Evolutionary conservation across 2,113 vertebrate species (phyloP), one percentile per base, ranked within the genome.

Genomic region (Rana temporaria): DNA sequence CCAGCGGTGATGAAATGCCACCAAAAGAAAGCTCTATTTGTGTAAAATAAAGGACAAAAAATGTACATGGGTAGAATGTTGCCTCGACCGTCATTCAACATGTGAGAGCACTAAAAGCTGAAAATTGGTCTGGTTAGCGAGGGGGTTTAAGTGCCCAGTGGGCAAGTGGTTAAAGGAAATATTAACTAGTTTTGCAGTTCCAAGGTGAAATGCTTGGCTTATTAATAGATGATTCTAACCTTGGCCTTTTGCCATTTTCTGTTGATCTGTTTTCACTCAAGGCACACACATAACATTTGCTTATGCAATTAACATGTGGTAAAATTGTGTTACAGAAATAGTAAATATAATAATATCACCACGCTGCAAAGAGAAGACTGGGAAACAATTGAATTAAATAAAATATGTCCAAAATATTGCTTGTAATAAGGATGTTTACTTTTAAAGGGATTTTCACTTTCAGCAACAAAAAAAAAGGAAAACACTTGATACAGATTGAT

Each of bases 201-300:
- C 9, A 11, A 48, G 42, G 42, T 48, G 12, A 48, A 48, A 48
- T 48, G 42, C 15, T 56, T 34, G 26, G 53, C 16, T 32, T 59
- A 73, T 57, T 71, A 71, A 30, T 19, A 56, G 52, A 19, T 72
- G 11, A 30, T 24, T 26, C 16, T 56, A 26, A 20, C 15, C 22
- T 26, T 20, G 56, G 56, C 26, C 55, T 74, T 6, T 32, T 74
- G 24, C 16, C 32, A 20, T 74, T 60, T 75, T 60, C 72, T 75
- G 72, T 57, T 60, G 56, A 75, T 75, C 72, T 75, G 72, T 75
- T 75, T 75, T 75, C 72, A 75, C 72, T 75, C 72, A 75, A 17
- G 60, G 11, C 14, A 20, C 20, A 63, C 19, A 38, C 56, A 38
- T 19, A 22, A 15, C 32, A 22, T 6, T 48, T 48, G 42, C 42